A percentile compares a stretch with the other conserved stretches of the same genome.
These are phyloP conservation scores for Pygoscelis antarcticus DNA, from an alignment of 2,113 vertebrate genomes.

Conservation along the genomic window DNA sequence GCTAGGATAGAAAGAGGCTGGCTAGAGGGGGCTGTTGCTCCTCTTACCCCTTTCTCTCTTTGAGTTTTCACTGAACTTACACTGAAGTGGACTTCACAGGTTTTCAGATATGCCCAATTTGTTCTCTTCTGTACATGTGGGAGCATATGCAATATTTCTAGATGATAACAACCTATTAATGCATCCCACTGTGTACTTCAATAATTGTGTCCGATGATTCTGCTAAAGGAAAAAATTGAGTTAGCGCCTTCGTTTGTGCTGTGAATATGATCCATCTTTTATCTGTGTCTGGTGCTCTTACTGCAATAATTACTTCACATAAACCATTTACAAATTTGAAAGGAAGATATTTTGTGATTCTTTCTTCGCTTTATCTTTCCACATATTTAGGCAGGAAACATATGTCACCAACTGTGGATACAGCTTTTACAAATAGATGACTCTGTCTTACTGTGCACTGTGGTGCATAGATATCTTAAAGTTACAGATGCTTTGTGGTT, in stretches of 20 bases:
- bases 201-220: not conserved
- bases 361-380: not conserved
- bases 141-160: not conserved
- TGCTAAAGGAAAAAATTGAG: not conserved
- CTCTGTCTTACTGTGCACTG: not conserved
- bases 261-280: not conserved
- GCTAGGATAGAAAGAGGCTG: not conserved
- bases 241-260: not conserved
- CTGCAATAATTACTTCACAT: not conserved
- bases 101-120: not conserved
- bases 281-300: not conserved
- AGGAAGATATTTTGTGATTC: not conserved
- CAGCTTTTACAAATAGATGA: not conserved
- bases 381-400: not conserved
- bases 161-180: not conserved
- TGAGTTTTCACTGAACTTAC: not conserved
- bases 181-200: not conserved
- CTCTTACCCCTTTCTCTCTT: not conserved
- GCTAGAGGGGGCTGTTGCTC: not conserved
- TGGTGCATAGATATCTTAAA: not conserved
- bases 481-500: not conserved
- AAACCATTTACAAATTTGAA: not conserved
- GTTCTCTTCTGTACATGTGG: not conserved
- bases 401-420: not conserved
- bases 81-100: not conserved